These are phyloP conservation scores for Masticophis lateralis DNA, from an alignment of 2,797 vertebrate species.

Conservation along the genomic window DNA sequence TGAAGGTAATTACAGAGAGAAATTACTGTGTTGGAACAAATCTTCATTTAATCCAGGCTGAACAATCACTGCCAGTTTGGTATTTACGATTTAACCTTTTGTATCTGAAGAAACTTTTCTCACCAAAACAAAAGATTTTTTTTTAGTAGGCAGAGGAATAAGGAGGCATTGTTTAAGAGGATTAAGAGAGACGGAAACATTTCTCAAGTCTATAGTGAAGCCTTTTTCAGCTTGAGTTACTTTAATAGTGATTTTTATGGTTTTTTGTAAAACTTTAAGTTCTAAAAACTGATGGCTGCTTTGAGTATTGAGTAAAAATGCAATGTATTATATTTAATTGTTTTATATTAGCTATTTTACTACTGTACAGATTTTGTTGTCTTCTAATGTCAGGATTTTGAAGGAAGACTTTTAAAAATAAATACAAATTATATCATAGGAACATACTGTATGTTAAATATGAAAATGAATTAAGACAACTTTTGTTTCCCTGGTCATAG, in stretches of 20 bases:
- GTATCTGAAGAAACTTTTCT: constrained; percentile 32
- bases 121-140: constrained; percentile 6
- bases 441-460: background rate
- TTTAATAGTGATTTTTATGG: background rate
- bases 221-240: background rate
- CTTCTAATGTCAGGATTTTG: background rate
- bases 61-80: constrained; percentile 41
- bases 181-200: background rate
- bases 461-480: background rate
- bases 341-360: background rate
- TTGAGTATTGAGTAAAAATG: background rate
- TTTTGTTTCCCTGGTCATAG: background rate
- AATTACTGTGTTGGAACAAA: constrained; percentile 47
- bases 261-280: background rate
- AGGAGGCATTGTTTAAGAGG: background rate
- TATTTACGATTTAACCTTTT: constrained; percentile 56
- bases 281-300: background rate
- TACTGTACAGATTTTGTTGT: background rate
- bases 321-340: background rate
- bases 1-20: constrained; percentile 48
- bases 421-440: background rate
- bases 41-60: constrained; percentile 50
- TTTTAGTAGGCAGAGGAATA: background rate
- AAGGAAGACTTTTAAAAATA: background rate
- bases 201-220: background rate